Evolutionary conservation across 1,140 invertebrate genomes (phyloP).

Genomic region (Aethina tumida): DNA sequence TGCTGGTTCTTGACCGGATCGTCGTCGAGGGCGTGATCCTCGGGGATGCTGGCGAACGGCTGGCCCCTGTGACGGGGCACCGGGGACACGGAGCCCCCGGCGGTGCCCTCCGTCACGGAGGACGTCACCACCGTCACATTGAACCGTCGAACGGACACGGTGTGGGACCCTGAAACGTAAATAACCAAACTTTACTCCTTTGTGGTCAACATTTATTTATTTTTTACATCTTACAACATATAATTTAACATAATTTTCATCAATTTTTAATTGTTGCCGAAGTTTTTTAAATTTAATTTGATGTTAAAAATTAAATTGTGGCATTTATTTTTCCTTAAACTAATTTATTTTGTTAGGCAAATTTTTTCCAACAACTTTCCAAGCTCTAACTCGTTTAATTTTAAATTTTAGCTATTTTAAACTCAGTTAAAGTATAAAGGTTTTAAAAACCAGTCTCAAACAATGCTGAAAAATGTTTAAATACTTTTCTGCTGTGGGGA

Average conservation of each 20-base stretch:
- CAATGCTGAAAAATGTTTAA: no score
- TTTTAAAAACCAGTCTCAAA: no score
- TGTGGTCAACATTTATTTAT: not conserved
- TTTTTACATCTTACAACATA: not conserved
- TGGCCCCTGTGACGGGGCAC: slow-evolving; percentile 28
- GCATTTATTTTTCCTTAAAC: not conserved
- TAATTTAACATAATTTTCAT: not conserved
- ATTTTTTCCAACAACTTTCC: no score
- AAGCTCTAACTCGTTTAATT: no score
- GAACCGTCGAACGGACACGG: slow-evolving; percentile 26
- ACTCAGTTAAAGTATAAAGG: no score
- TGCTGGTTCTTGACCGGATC: slow-evolving; percentile 12
- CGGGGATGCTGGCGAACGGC: slow-evolving; percentile 33
- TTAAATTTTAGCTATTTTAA: no score
- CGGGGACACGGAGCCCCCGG: slow-evolving; percentile 22
- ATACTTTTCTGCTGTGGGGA: no score
- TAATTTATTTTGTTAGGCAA: not conserved
- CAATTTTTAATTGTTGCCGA: not conserved
- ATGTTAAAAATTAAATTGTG: not conserved
- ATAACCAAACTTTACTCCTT: not conserved
- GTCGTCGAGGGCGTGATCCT: slow-evolving; percentile 31
- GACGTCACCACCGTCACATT: slow-evolving; percentile 33
- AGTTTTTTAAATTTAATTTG: not conserved
- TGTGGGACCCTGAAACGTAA: slow-evolving; percentile 10
- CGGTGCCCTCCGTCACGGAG: slow-evolving; percentile 11